These are phyloP conservation scores for Perdita meconis DNA, from an alignment of 2,888 invertebrate genomes.

Conservation along the genomic window DNA sequence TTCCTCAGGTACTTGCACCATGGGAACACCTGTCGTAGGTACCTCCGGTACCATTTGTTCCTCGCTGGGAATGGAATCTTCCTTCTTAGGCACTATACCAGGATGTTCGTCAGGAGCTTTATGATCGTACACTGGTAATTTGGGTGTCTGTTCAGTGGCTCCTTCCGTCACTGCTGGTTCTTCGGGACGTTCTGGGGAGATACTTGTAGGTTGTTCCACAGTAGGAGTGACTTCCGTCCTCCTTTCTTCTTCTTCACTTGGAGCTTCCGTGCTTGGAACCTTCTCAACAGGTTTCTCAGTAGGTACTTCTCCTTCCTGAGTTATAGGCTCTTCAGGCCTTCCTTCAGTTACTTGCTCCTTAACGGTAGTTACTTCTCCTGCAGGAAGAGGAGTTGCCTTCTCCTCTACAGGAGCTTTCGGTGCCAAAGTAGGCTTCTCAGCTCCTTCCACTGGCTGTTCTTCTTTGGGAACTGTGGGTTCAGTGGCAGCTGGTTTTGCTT, in stretches of 20 bases:
- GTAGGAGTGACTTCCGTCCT: slow-evolving; percentile 28
- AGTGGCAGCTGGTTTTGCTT: slow-evolving; percentile 41
- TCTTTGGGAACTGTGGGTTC: slow-evolving; percentile 52
- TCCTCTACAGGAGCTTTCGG: slow-evolving; percentile 42
- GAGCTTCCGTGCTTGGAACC: slow-evolving; percentile 49
- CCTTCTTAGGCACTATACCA: slow-evolving; percentile 53
- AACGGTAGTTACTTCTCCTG: slow-evolving; percentile 47
- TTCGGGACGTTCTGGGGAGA: slow-evolving; percentile 9
- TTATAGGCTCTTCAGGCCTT: slow-evolving; percentile 27
- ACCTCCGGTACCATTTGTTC: slow-evolving; percentile 12
- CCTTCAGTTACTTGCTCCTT: slow-evolving; percentile 47
- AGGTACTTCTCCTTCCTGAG: slow-evolving; percentile 15
- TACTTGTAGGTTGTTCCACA: slow-evolving; percentile 20
- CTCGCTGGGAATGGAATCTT: slow-evolving; percentile 41
- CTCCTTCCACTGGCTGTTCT: slow-evolving; percentile 51
- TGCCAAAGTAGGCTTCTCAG: slow-evolving; percentile 11
- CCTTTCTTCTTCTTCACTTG: slow-evolving; percentile 27
- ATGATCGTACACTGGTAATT: slow-evolving; percentile 44
- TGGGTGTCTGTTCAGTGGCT: slow-evolving; percentile 37
- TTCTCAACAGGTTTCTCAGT: slow-evolving; percentile 42
- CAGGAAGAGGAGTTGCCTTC: slow-evolving; percentile 23
- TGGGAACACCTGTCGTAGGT: slow-evolving; percentile 27
- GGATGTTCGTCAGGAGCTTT: slow-evolving; percentile 31
- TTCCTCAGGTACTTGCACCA: not conserved
- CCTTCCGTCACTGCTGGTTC: slow-evolving; percentile 26